Percentiles rank a stretch among this genome's conserved stretches.
Evolutionary conservation across 2,888 invertebrate species (phyloP).

Genomic region (Podabrus alpinus): DNA sequence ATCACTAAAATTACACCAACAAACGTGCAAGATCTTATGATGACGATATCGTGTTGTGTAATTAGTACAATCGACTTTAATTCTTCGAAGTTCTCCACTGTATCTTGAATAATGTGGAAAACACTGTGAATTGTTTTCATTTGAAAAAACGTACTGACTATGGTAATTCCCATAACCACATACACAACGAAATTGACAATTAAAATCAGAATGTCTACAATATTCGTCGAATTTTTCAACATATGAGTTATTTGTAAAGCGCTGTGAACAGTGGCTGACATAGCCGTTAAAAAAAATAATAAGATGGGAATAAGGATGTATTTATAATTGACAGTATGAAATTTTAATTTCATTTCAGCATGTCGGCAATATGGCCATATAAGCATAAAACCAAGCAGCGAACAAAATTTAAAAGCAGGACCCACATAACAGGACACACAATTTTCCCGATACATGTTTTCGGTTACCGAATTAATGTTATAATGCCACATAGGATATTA

Average conservation of each 20-base stretch:
- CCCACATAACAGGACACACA: too few species aligned
- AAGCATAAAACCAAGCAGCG: too few species aligned
- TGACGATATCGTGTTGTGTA: background rate
- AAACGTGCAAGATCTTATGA: background rate
- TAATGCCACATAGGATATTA: too few species aligned
- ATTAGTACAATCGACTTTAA: background rate
- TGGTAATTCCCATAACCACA: fast-evolving
- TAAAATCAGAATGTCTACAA: background rate
- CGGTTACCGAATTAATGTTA: too few species aligned
- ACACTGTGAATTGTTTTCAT: fast-evolving
- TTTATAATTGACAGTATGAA: background rate
- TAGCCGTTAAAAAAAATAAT: background rate
- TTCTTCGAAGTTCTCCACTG: background rate
- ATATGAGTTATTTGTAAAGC: background rate
- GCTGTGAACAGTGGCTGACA: background rate
- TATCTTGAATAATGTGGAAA: background rate
- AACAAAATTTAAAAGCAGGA: too few species aligned
- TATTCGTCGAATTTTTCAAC: background rate
- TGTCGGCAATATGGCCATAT: background rate
- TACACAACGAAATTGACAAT: background rate
- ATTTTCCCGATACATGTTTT: too few species aligned
- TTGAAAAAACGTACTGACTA: background rate
- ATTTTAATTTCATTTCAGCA: background rate
- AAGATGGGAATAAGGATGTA: background rate
- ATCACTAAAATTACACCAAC: background rate